Conservation (phyloP, 2,113 vertebrate species). For the Plestiodon gilberti region DNA sequence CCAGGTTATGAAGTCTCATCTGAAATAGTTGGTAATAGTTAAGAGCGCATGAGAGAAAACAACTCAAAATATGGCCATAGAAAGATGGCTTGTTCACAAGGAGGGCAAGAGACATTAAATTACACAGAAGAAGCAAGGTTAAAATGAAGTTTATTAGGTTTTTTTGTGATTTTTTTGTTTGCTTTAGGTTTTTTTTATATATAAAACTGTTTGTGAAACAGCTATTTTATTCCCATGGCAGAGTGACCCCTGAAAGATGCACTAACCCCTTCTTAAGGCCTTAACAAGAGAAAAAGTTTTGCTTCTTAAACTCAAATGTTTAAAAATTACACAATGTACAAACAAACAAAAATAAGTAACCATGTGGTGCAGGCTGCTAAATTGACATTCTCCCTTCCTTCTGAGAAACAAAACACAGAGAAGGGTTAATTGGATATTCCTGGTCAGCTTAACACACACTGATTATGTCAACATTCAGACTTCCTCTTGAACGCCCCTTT, state of each 20-base stretch:
- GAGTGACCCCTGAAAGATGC: conserved; percentile 85
- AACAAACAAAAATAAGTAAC: conserved; percentile 29
- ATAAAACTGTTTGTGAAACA: conserved; percentile 88
- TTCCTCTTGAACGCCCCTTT: conserved; percentile 1
- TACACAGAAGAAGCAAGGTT: conserved; percentile 80
- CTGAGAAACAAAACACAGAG: conserved; percentile 62
- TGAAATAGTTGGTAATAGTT: conserved; percentile 21
- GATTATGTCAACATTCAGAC: conserved; percentile 52
- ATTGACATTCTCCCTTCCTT: conserved; percentile 65
- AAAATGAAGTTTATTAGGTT: conserved; percentile 86
- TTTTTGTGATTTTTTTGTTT: conserved; percentile 67
- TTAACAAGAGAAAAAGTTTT: conserved; percentile 75
- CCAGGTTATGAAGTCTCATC: conserved; percentile 17
- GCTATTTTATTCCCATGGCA: conserved; percentile 83
- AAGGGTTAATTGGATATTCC: conserved; percentile 48
- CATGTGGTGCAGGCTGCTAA: conserved; percentile 50
- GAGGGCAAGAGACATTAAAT: conserved; percentile 55
- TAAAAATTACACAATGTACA: conserved; percentile 80
- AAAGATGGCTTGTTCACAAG: neutral
- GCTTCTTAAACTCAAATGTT: conserved; percentile 76
- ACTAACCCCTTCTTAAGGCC: conserved; percentile 87
- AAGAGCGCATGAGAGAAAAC: conserved; percentile 21
- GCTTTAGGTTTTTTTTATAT: conserved; percentile 79
- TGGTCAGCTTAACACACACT: conserved; percentile 27
- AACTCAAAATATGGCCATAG: conserved; percentile 56